These are phyloP conservation scores for Euspilapteryx auroguttella DNA, from an alignment of 2,888 invertebrate genomes.

Conservation along the genomic window DNA sequence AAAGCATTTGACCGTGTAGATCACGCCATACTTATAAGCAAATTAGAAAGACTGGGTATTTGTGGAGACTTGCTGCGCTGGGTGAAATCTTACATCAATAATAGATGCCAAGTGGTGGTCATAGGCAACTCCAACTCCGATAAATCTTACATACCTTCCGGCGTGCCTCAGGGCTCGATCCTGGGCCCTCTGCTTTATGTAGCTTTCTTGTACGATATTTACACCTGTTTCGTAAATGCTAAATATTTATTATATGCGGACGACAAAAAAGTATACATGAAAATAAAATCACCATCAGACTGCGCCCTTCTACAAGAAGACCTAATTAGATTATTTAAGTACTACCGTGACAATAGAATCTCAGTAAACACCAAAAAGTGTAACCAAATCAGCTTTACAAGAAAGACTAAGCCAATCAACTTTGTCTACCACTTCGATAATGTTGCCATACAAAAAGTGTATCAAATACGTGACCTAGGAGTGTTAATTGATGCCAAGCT, in stretches of 20 bases:
- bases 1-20: constrained; percentile 1
- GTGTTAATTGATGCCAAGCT: neutral
- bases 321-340: neutral
- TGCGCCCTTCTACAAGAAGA: neutral
- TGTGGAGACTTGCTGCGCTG: neutral
- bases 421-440: neutral
- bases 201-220: neutral
- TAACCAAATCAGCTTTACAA: neutral
- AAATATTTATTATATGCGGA: neutral
- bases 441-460: neutral
- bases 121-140: neutral
- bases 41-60: neutral
- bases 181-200: neutral
- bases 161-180: constrained; percentile 1
- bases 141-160: neutral
- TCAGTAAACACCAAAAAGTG: neutral
- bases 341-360: neutral
- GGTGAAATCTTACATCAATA: neutral
- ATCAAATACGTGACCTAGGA: neutral
- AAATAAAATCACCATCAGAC: neutral
- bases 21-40: neutral
- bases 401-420: neutral
- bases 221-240: neutral
- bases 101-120: neutral
- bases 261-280: neutral